Conservation (phyloP, 2,888 invertebrate species). For the Ornithoptera alexandrae region DNA sequence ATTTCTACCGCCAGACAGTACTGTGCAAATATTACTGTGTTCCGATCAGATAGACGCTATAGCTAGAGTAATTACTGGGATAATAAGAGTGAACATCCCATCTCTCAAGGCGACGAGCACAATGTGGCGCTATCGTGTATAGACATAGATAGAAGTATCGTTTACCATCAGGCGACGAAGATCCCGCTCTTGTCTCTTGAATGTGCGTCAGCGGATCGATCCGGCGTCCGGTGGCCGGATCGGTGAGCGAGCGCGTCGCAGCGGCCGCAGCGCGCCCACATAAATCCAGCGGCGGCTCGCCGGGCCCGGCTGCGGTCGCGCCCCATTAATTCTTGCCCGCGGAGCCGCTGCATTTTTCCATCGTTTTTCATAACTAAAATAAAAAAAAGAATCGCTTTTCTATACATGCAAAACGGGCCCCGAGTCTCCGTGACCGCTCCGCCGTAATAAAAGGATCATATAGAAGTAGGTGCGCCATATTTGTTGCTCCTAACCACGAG, state of each 20-base stretch:
- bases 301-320: slow-evolving; percentile 50
- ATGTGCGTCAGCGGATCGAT: too few relatives aligned
- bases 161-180: too few relatives aligned
- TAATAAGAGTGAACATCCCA: too few relatives aligned
- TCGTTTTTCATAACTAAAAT: slow-evolving; percentile 42
- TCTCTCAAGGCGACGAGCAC: too few relatives aligned
- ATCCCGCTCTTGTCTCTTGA: too few relatives aligned
- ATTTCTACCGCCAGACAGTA: too few relatives aligned
- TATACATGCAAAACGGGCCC: slow-evolving; percentile 66
- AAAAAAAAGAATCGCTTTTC: slow-evolving; percentile 59
- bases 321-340: background rate
- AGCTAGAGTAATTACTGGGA: too few relatives aligned
- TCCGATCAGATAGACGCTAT: too few relatives aligned
- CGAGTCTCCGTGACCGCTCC: slow-evolving; percentile 49
- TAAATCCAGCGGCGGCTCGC: slow-evolving; percentile 54
- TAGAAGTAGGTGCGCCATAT: slow-evolving; percentile 33
- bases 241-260: background rate
- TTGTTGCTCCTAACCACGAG: background rate
- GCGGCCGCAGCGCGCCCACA: slow-evolving; percentile 55
- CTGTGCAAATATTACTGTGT: too few relatives aligned
- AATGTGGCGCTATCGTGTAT: too few relatives aligned
- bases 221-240: background rate
- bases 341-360: slow-evolving; percentile 65
- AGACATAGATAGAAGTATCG: too few relatives aligned
- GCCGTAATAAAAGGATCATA: slow-evolving; percentile 70